A percentile compares a stretch with the other conserved stretches of the same genome.
Conservation (phyloP, 2,888 invertebrate species). For the Spodoptera littoralis region DNA sequence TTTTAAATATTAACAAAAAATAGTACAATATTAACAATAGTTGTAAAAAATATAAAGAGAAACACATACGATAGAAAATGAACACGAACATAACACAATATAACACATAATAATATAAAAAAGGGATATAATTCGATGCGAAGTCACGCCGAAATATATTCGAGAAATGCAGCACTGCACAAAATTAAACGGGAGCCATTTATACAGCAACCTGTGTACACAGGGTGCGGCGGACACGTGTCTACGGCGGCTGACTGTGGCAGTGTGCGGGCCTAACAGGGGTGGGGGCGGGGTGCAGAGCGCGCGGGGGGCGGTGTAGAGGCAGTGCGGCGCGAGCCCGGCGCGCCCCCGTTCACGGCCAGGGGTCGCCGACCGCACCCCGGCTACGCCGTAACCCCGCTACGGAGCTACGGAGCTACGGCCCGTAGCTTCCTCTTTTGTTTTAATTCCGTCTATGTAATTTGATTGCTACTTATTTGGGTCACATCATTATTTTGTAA, state of each 20-base stretch:
- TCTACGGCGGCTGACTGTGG: conserved; percentile 59
- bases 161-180: conserved; percentile 52
- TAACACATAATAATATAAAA: not conserved
- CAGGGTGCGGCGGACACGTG: conserved; percentile 76
- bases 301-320: conserved; percentile 40
- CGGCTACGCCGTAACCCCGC: conserved; percentile 85
- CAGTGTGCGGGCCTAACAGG: conserved; percentile 45
- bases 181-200: conserved; percentile 38
- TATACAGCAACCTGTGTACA: conserved; percentile 58
- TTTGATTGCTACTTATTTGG: conserved; percentile 75
- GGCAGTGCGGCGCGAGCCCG: conserved; percentile 69
- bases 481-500: conserved; percentile 65
- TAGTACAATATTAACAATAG: too few relatives aligned
- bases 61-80: too few relatives aligned
- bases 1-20: not conserved
- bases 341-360: conserved; percentile 88
- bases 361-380: conserved; percentile 88
- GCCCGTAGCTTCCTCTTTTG: conserved; percentile 83
- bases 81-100: not conserved
- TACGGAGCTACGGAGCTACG: conserved; percentile 79
- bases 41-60: too few relatives aligned
- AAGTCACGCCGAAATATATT: conserved; percentile 14
- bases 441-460: conserved; percentile 69
- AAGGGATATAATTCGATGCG: not conserved
- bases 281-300: conserved; percentile 39